These are phyloP conservation scores for Regulus satrapa DNA, from an alignment of 2,113 vertebrate genomes.

Conservation along the genomic window DNA sequence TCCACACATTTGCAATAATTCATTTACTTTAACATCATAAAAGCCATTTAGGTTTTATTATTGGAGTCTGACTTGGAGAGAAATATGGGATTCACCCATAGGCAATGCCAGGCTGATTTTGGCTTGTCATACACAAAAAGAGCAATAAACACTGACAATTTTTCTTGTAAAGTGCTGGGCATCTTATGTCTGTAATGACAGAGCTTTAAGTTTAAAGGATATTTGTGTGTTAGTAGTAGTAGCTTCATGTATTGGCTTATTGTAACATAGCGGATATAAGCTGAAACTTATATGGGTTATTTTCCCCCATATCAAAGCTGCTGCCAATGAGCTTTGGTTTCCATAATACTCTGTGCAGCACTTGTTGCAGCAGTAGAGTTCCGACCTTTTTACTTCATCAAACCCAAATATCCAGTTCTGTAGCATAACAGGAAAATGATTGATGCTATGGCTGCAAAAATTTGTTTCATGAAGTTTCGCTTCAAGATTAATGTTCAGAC, in stretches of 20 bases:
- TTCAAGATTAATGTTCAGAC: slow-evolving; percentile 13
- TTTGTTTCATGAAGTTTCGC: neutral
- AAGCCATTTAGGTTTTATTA: slow-evolving; percentile 11
- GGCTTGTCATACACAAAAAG: neutral
- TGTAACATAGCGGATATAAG: neutral
- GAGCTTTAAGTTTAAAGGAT: neutral
- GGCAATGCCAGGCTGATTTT: neutral
- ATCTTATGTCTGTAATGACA: neutral
- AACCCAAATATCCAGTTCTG: neutral
- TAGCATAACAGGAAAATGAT: neutral
- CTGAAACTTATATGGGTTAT: rapidly evolving
- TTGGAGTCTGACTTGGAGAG: neutral
- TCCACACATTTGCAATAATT: neutral
- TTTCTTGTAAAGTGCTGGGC: neutral
- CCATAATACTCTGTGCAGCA: neutral
- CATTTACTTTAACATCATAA: neutral
- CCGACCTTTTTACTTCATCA: neutral
- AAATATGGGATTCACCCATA: neutral
- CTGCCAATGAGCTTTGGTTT: neutral
- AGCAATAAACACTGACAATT: neutral
- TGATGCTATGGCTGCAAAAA: neutral
- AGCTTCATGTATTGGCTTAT: neutral
- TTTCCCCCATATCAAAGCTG: neutral
- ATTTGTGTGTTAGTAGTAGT: neutral
- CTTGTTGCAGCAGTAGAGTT: neutral